Base-by-base conservation (phyloP, 2,797 vertebrate genomes). In the Acanthis flammea region DNA sequence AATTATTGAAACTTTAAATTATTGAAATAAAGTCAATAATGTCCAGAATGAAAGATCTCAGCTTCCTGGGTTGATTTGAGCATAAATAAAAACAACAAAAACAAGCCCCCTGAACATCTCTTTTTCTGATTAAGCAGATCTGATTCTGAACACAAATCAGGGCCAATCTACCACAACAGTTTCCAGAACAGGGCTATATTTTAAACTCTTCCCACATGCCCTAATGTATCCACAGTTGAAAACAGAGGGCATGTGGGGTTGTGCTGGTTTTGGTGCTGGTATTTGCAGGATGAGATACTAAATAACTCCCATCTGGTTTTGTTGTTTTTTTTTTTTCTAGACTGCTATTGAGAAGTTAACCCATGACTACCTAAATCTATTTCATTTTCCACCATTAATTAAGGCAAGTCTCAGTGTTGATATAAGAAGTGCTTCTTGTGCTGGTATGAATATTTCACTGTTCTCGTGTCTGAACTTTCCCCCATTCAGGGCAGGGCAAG, bases 351-450 rank as follows among this genome's bases (percentile, higher is more conserved):
- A 99, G 98, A 99, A 99, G 97, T 97, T 99, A 93, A 98, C 98
- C 55, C 98, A 99, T 21, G 99, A 99, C 97, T 99, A 99, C 97
- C 98, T 99, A 31, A 99, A 98, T 47, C 97, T 99, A 5, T 98
- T 99, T 94, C 99, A 99, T 98, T 99, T 99, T 95, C 99, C 99
- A 30, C 99, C 99, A 18, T 97, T 99, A 92, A 98, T 98, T 85
- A 99, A 99, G 99, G 99, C 98, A 98, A 94, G 96, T 82, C 19
- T 42, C 23, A 14, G 25, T 87, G 63, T 86, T 94, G 92, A 25
- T 68, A 7, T 60, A 95, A 79, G 91, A 61, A 21, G 1, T 37
- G 37, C n/a, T 90, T 37, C 92, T 94, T 0, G 0, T 33, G 37
- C 53, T 63, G 54, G 24, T 91, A 22, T 53, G 71, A 74, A 16